Conservation (phyloP, 2,797 vertebrate genomes). For the Eptatretus atami region DNA sequence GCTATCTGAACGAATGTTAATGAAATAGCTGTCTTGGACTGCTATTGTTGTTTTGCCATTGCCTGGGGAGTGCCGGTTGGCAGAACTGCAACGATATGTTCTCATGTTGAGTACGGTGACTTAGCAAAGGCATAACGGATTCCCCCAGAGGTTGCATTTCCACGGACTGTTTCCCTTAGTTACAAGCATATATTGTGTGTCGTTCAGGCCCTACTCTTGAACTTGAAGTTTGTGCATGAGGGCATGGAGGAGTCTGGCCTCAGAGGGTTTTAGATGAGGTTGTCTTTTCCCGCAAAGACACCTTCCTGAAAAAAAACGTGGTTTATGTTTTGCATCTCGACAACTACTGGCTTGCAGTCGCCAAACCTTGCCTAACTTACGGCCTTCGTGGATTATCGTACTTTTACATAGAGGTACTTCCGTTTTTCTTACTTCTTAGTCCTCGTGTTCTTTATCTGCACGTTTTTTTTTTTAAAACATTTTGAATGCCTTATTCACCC, state of each 20-base stretch:
- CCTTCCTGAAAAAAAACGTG: conserved; percentile 59
- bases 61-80: no score
- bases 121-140: no score
- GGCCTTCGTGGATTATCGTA: conserved; percentile 71
- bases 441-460: no score
- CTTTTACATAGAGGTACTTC: conserved; percentile 36
- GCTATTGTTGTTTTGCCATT: no score
- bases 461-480: no score
- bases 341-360: conserved; percentile 85
- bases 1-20: no score
- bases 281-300: conserved; percentile 36
- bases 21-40: no score
- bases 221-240: conserved; percentile 76
- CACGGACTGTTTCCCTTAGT: no score
- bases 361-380: conserved; percentile 83
- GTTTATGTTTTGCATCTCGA: conserved; percentile 84
- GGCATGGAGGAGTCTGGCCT: conserved; percentile 96
- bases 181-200: background rate
- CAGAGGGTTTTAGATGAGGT: conserved; percentile 63
- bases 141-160: no score
- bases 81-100: no score
- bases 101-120: no score
- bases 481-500: background rate
- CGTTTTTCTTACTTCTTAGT: no score
- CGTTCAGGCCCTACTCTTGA: conserved; percentile 53